Evolutionary conservation across 2,113 vertebrate genomes (phyloP).

Genomic region (Strigops habroptila): DNA sequence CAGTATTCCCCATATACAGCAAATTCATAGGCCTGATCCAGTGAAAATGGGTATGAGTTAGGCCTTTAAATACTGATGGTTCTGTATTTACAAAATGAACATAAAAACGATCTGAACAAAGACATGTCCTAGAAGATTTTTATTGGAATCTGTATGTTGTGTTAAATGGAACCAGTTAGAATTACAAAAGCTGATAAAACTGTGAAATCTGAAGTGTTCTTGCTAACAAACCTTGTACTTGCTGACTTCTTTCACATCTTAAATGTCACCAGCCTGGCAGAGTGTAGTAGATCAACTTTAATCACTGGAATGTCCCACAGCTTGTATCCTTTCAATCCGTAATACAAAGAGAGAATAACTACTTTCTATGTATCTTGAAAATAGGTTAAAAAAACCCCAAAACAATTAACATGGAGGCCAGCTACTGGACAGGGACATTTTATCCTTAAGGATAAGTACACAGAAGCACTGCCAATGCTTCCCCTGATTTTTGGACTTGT

Average conservation of each 20-base stretch:
- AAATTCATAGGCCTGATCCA: neutral
- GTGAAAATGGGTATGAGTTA: neutral
- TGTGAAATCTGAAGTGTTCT: neutral
- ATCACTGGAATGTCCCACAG: neutral
- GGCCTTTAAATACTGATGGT: neutral
- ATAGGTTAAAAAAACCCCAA: neutral
- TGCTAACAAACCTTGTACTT: neutral
- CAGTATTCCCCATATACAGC: neutral
- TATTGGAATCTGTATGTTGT: neutral
- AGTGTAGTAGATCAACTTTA: neutral
- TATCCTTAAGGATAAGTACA: neutral
- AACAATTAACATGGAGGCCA: neutral
- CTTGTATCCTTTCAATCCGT: neutral
- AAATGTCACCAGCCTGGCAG: neutral
- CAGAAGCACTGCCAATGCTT: neutral
- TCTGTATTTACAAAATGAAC: neutral
- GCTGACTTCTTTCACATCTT: neutral
- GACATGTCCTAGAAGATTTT: neutral
- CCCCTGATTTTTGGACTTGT: neutral
- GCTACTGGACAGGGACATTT: neutral
- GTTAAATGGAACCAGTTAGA: neutral
- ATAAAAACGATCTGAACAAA: neutral
- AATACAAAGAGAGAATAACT: neutral
- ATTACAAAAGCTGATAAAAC: neutral
- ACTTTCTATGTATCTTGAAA: neutral